phyloP scores from a whole-genome alignment of 2,797 vertebrate species.

The Toxotes lorentzi region DNA sequence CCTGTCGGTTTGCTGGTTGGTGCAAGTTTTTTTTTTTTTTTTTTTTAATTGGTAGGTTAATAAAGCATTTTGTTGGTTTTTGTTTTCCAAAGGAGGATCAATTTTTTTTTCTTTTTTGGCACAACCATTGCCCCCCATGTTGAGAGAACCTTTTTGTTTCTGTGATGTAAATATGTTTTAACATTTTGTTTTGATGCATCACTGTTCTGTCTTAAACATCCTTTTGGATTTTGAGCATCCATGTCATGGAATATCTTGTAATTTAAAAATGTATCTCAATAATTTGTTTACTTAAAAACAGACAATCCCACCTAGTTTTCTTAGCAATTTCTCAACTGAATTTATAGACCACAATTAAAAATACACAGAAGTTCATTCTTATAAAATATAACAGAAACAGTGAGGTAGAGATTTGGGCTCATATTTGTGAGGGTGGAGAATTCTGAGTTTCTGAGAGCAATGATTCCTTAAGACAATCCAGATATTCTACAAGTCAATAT shows the following conservation, averaged over 20 bases:
- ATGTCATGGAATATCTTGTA: not conserved
- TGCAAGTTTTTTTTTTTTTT: not conserved
- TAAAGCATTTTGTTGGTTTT: not conserved
- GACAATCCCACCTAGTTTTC: not conserved
- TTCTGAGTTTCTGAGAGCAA: not conserved
- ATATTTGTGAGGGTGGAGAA: not conserved
- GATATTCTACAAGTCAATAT: slow-evolving; percentile 84
- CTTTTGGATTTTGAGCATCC: not conserved
- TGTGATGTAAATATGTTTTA: not conserved
- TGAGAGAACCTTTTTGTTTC: not conserved
- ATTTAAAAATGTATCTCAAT: not conserved
- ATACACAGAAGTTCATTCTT: not conserved
- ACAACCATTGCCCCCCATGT: not conserved
- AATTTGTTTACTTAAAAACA: not conserved
- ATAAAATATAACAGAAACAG: not conserved
- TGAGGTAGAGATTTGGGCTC: not conserved
- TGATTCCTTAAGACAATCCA: not conserved
- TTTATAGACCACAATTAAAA: not conserved
- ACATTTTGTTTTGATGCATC: not conserved
- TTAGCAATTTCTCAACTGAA: not conserved
- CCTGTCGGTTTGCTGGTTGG: not conserved
- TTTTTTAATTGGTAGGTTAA: too few relatives aligned
- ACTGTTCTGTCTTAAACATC: not conserved
- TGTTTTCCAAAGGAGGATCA: not conserved
- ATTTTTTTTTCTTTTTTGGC: not conserved